Evolutionary conservation across 2,888 invertebrate species (phyloP).

Genomic region (Eumerus sabulonum): DNA sequence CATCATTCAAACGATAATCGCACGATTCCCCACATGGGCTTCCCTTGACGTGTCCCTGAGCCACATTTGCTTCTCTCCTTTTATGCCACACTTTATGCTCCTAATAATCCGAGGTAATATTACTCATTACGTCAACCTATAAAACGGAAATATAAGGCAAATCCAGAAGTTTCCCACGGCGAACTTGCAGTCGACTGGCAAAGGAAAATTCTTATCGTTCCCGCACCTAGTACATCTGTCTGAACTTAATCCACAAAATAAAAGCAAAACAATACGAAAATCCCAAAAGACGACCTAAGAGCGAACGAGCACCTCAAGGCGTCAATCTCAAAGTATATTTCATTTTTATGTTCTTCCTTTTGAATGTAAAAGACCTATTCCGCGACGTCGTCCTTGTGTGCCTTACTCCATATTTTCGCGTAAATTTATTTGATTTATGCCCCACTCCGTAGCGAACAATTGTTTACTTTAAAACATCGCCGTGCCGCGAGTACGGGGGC

Average conservation of each 20-base stretch:
- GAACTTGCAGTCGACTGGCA: not conserved
- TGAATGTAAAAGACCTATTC: conserved; percentile 41
- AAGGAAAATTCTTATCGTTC: not conserved
- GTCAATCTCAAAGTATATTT: conserved; percentile 62
- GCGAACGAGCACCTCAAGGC: conserved; percentile 42
- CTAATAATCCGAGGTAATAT: conserved; percentile 29
- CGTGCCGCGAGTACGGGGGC: no score
- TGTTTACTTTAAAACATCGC: conserved; percentile 49
- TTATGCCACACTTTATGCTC: conserved; percentile 8
- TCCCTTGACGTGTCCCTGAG: no score
- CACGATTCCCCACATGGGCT: no score
- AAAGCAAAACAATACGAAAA: conserved; percentile 49
- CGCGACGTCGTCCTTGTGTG: conserved; percentile 3
- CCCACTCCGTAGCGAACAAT: conserved; percentile 54
- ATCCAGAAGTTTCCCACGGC: not conserved
- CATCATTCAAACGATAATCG: no score
- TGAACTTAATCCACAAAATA: conserved; percentile 45
- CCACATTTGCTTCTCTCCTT: not conserved
- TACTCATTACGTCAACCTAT: conserved; percentile 18
- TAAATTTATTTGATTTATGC: conserved; percentile 67
- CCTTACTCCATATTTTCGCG: conserved; percentile 1
- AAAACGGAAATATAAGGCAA: conserved; percentile 3
- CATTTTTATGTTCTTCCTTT: conserved; percentile 56
- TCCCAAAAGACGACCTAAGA: conserved; percentile 28
- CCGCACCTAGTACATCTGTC: not conserved